Evolutionary conservation across 2,888 invertebrate genomes (phyloP).

Genomic region (Cabera pusaria): DNA sequence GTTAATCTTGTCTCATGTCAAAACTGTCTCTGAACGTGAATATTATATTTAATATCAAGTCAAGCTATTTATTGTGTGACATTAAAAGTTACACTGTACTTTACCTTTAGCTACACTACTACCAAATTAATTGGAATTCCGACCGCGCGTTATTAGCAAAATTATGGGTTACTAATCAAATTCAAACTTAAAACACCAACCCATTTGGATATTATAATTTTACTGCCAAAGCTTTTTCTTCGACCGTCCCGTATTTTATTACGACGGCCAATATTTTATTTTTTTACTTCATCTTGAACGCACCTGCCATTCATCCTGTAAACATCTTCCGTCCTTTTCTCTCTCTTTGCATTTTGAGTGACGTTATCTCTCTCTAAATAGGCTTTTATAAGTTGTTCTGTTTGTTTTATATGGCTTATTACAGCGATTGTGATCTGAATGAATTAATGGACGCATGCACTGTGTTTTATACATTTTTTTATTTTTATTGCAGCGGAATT

Average conservation of each 20-base stretch:
- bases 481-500: conserved; percentile 21
- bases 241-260: not conserved
- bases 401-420: conserved; percentile 45
- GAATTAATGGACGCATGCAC: conserved; percentile 40
- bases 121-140: too few species aligned
- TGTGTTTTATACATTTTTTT: conserved; percentile 35
- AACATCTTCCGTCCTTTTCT: conserved; percentile 33
- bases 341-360: conserved; percentile 16
- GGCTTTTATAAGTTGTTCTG: conserved; percentile 20
- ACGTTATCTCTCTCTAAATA: conserved; percentile 35
- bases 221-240: too few species aligned
- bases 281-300: conserved; percentile 22
- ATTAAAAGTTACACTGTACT: too few species aligned
- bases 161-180: too few species aligned
- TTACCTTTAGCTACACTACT: too few species aligned
- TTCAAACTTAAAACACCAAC: too few species aligned
- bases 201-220: too few species aligned
- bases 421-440: conserved; percentile 48
- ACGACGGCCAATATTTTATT: conserved; percentile 18
- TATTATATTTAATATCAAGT: too few species aligned
- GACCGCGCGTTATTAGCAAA: too few species aligned
- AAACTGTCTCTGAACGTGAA: too few species aligned
- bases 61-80: too few species aligned
- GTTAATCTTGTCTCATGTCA: too few species aligned
- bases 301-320: conserved; percentile 38